Evolutionary conservation across 2,888 invertebrate genomes (phyloP).

Genomic region (Crossocerus cetratus): DNA sequence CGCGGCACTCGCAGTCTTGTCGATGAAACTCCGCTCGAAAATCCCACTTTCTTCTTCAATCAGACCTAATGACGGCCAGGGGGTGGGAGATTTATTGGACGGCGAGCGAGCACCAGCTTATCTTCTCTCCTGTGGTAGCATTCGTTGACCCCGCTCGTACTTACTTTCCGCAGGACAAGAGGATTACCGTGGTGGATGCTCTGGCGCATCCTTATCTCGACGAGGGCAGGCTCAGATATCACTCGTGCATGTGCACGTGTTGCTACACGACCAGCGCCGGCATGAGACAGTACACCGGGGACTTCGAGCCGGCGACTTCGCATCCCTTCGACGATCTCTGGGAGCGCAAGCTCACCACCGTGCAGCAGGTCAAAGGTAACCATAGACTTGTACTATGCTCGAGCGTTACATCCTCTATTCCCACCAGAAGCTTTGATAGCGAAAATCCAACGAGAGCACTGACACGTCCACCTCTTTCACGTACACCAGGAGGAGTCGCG

Average conservation of each 20-base stretch:
- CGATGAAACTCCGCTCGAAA: too few species aligned
- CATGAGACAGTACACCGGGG: conserved; percentile 90
- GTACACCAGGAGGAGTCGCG: not conserved
- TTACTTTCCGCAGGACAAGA: conserved; percentile 84
- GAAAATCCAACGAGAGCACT: not conserved
- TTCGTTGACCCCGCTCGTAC: conserved; percentile 53
- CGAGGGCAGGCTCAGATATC: conserved; percentile 98
- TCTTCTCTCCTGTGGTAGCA: conserved; percentile 3
- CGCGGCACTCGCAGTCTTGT: too few species aligned
- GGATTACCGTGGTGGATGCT: conserved; percentile 96
- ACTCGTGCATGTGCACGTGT: conserved; percentile 99
- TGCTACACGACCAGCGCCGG: conserved; percentile 90
- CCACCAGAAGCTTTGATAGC: not conserved
- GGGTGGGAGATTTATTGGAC: too few species aligned
- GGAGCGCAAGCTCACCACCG: conserved; percentile 95
- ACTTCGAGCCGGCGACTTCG: conserved; percentile 94
- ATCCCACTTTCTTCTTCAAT: too few species aligned
- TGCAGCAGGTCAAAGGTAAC: conserved; percentile 95
- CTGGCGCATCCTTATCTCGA: conserved; percentile 98
- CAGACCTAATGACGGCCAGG: too few species aligned
- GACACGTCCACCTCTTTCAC: not conserved
- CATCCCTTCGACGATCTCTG: conserved; percentile 96
- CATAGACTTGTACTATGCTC: not conserved
- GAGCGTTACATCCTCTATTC: too few species aligned
- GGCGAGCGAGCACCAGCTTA: not conserved